Base-by-base conservation (phyloP, 2,888 invertebrate species). In the Andrena trimmerana region DNA sequence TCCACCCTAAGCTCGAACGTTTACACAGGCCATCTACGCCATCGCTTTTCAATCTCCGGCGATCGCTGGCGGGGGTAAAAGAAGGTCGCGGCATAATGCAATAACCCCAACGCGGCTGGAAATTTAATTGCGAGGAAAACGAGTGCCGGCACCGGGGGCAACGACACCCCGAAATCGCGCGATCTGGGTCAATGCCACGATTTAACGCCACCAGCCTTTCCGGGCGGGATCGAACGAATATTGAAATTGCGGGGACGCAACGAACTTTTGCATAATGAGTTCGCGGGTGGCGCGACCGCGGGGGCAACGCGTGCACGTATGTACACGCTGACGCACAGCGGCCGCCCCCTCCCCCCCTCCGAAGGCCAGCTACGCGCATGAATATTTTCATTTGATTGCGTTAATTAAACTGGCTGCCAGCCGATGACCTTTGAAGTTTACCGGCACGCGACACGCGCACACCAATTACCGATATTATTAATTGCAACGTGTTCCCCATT, bases 221-320 rank as follows among this genome's bases (percentile, higher is more conserved):
- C 86, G 88, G 88, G 68, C 33, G 87, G 68, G 66, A 90, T 89
- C 86, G 89, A 89, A 90, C 90, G 92, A 92, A 91, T 92, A 92
- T 93, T 90, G 92, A 92, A 93, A 92, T 90, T 89, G 89, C 86
- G 84, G 83, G 83, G 75, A 87, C 80, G 89, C 92, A 90, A 90
- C 90, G 90, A 92, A 93, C 91, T 93, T 92, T 89, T 91, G 92
- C 92, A 93, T 93, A 93, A 93, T 93, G 92, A 93, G 93, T 89
- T 86, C 87, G 85, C 84, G 83, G 80, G 66, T 78, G 80, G 70
- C 68, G 74, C 71, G 68, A 54, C 67, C 65, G 67, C 66, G 79
- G 24, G 50, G 52, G 13, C 31, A 10, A 13, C 52, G 31, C 71
- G 54, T 68, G 27, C 73, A 76, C 79, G 75, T 71, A 76, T 68